phyloP scores from a whole-genome alignment of 2,113 vertebrate genomes.

The Heterocephalus glaber region DNA sequence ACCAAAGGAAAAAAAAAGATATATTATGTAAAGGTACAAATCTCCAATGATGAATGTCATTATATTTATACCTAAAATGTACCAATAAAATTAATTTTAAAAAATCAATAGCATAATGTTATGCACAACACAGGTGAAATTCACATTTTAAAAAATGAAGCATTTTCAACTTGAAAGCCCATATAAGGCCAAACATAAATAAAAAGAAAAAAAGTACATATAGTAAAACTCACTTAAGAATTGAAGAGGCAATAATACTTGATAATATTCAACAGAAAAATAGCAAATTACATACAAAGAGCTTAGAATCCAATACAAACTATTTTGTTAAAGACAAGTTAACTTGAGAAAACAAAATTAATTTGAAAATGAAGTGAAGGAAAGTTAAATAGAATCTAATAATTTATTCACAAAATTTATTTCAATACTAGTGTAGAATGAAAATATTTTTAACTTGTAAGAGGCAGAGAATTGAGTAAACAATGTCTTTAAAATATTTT shows the following conservation, averaged over 20 bases:
- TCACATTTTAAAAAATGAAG: neutral
- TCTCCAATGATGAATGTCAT: too few species aligned
- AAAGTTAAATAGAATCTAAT: neutral
- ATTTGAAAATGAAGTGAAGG: neutral
- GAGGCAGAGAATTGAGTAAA: neutral
- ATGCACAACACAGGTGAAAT: neutral
- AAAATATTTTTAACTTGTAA: neutral
- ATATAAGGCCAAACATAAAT: neutral
- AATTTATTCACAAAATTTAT: neutral
- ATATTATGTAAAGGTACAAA: too few species aligned
- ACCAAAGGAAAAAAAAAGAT: too few species aligned
- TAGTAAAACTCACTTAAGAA: neutral
- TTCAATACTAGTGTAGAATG: neutral
- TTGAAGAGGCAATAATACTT: neutral
- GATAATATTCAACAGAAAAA: neutral
- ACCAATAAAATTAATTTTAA: too few species aligned
- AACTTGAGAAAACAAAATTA: neutral
- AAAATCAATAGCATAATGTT: neutral
- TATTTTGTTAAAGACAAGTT: neutral
- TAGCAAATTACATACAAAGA: neutral
- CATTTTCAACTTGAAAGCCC: neutral
- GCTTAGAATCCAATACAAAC: neutral
- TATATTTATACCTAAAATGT: too few species aligned
- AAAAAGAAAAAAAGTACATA: neutral
- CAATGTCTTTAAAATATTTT: neutral